These are phyloP conservation scores for Orthonevra nobilis DNA, from an alignment of 2,888 invertebrate genomes.

Conservation along the genomic window DNA sequence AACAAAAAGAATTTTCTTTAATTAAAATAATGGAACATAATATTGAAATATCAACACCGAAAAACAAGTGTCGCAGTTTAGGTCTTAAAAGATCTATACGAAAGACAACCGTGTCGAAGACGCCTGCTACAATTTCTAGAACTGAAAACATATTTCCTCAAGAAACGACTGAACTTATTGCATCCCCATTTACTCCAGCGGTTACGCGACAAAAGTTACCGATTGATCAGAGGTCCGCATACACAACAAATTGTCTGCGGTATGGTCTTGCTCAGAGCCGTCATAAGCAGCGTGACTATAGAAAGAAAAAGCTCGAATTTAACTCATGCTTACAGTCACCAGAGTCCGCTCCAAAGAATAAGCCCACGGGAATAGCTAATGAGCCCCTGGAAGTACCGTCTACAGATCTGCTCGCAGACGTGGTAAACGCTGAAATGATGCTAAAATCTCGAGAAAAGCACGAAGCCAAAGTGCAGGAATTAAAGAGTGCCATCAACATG, in stretches of 20 bases:
- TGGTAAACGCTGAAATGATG: conserved; percentile 62
- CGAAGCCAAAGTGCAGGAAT: conserved; percentile 66
- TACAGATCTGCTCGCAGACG: conserved; percentile 38
- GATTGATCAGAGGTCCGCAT: neutral
- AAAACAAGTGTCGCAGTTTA: conserved; percentile 34
- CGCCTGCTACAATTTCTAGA: conserved; percentile 63
- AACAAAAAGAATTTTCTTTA: too few relatives aligned
- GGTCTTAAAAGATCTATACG: conserved; percentile 33
- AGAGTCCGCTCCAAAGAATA: neutral
- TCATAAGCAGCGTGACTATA: conserved; percentile 68
- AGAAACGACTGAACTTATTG: neutral
- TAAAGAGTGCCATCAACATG: conserved; percentile 71
- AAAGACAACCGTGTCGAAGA: conserved; percentile 1
- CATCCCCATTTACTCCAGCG: conserved; percentile 71
- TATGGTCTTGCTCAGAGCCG: conserved; percentile 72
- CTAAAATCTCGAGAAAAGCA: conserved; percentile 65
- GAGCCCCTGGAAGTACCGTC: neutral
- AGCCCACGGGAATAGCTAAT: too few relatives aligned
- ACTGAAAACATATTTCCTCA: conserved; percentile 58
- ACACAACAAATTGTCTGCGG: conserved; percentile 72
- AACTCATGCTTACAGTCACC: neutral
- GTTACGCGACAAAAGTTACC: neutral
- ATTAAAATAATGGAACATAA: conserved; percentile 4
- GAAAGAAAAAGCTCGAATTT: conserved; percentile 58
- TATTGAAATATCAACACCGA: conserved; percentile 39